Evolutionary conservation across 2,113 vertebrate genomes (phyloP).

Genomic region (Ibidorhyncha struthersii): DNA sequence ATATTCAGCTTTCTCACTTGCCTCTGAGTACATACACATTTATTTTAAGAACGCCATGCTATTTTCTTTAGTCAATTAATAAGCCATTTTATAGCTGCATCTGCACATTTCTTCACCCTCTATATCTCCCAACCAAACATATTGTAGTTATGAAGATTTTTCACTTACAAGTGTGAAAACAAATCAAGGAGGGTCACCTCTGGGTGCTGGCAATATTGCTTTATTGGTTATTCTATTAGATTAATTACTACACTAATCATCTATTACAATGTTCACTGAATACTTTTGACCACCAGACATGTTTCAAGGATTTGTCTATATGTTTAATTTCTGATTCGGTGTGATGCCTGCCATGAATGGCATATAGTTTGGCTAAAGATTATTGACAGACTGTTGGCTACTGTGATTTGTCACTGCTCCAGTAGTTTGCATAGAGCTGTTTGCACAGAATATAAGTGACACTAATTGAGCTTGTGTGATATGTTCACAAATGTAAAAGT

Average conservation of each 20-base stretch:
- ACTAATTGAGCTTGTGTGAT: not conserved
- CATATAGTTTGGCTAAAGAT: not conserved
- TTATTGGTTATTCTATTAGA: not conserved
- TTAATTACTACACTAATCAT: not conserved
- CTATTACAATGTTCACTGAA: not conserved
- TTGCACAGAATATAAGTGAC: not conserved
- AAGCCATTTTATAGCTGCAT: not conserved
- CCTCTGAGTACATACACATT: not conserved
- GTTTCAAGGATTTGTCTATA: not conserved
- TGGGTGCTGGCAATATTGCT: not conserved
- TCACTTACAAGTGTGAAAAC: not conserved
- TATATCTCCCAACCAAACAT: not conserved
- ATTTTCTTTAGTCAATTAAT: not conserved
- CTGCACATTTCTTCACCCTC: not conserved
- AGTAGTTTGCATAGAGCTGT: not conserved
- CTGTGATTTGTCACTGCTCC: not conserved
- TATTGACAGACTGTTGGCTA: not conserved
- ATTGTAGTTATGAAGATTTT: not conserved
- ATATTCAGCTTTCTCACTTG: not conserved
- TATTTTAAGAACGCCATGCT: not conserved
- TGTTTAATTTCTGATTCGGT: not conserved
- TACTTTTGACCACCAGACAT: not conserved
- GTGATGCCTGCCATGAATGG: not conserved
- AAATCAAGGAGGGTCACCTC: not conserved
- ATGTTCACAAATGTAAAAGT: not conserved